phyloP scores from a whole-genome alignment of 2,888 invertebrate species.

The Tenthredo mesomela region DNA sequence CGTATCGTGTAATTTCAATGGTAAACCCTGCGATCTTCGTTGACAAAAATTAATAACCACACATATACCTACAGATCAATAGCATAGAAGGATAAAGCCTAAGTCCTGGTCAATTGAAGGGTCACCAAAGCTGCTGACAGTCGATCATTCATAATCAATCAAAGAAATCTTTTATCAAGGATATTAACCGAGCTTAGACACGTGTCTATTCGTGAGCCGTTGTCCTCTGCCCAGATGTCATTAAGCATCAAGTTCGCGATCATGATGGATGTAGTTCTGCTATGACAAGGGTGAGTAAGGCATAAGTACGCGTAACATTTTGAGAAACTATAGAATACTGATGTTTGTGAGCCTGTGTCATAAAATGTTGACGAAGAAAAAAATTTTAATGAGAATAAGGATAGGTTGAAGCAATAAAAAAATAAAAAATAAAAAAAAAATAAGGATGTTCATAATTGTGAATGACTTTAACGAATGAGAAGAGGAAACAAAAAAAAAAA shows the following conservation, averaged over 20 bases:
- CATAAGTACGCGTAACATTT: not conserved
- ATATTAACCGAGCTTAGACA: constrained; percentile 43
- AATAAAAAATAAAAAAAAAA: no score
- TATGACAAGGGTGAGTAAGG: constrained; percentile 4
- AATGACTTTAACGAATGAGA: not conserved
- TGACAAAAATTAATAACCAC: not conserved
- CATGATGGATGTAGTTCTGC: constrained; percentile 37
- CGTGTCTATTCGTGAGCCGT: constrained; percentile 13
- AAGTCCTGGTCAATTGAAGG: constrained; percentile 19
- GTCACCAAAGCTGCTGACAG: constrained; percentile 26
- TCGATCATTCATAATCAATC: constrained; percentile 49
- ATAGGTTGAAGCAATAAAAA: not conserved
- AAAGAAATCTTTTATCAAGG: constrained; percentile 37
- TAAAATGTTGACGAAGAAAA: not conserved
- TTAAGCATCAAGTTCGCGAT: constrained; percentile 44
- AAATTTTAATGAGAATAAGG: not conserved
- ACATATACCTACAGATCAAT: not conserved
- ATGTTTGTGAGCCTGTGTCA: not conserved
- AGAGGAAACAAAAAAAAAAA: not conserved
- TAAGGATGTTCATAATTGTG: not conserved
- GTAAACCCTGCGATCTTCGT: not conserved
- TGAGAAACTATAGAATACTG: not conserved
- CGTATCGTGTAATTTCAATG: not conserved
- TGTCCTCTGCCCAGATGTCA: constrained; percentile 22
- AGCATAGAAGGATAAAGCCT: not conserved